These are phyloP conservation scores for Liopterus haemorrhoidalis DNA, from an alignment of 2,888 invertebrate genomes.

Conservation along the genomic window DNA sequence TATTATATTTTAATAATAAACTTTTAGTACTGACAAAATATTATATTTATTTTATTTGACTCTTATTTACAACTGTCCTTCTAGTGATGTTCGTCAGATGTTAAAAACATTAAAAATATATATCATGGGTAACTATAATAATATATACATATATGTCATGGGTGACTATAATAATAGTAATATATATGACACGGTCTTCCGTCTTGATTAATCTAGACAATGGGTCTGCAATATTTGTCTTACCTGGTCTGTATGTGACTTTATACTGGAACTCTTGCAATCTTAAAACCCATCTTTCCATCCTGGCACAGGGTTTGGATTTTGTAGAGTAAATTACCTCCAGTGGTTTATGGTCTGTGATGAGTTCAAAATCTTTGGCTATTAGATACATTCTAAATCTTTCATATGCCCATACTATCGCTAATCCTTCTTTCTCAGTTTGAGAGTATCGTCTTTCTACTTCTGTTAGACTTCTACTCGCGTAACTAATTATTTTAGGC, in stretches of 20 bases:
- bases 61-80: too few relatives aligned
- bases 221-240: slow-evolving; percentile 36
- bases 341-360: slow-evolving; percentile 40
- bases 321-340: slow-evolving; percentile 35
- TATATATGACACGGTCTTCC: too few relatives aligned
- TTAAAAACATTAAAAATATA: too few relatives aligned
- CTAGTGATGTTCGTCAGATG: too few relatives aligned
- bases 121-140: too few relatives aligned
- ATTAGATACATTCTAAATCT: slow-evolving; percentile 39
- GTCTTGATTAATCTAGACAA: slow-evolving; percentile 30
- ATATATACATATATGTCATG: too few relatives aligned
- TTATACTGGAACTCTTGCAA: slow-evolving; percentile 37
- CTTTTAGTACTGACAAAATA: too few relatives aligned
- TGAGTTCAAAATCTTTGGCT: slow-evolving; percentile 40
- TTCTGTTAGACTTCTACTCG: slow-evolving; percentile 38
- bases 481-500: slow-evolving; percentile 40
- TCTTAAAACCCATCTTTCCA: slow-evolving; percentile 39
- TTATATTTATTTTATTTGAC: too few relatives aligned
- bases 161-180: too few relatives aligned
- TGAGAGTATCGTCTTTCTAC: slow-evolving; percentile 38
- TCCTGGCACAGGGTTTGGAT: slow-evolving; percentile 38
- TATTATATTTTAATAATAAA: too few relatives aligned
- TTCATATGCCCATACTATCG: slow-evolving; percentile 38
- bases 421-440: slow-evolving; percentile 38
- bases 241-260: slow-evolving; percentile 34